phyloP scores from a whole-genome alignment of 2,888 invertebrate genomes.

The Amblyjoppa fuscipennis region DNA sequence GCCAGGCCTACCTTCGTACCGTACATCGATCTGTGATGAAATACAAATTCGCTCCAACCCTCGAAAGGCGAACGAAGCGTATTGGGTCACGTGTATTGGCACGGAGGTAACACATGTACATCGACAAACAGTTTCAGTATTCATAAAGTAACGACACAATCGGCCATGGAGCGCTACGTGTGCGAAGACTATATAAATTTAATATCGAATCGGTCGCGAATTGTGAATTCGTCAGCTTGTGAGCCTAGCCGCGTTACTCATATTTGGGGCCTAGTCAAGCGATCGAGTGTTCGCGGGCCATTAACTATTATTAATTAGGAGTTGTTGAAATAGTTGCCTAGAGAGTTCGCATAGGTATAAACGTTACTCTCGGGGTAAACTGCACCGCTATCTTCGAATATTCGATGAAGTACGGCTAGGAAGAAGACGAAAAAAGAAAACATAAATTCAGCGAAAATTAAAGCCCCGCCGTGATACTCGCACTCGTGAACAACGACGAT shows the following conservation, averaged over 20 bases:
- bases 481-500: not conserved
- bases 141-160: slow-evolving; percentile 71
- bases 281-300: slow-evolving; percentile 53
- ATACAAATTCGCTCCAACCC: slow-evolving; percentile 30
- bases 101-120: slow-evolving; percentile 72
- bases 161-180: slow-evolving; percentile 7
- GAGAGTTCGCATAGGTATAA: slow-evolving; percentile 19
- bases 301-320: slow-evolving; percentile 55
- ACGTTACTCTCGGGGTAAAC: slow-evolving; percentile 34
- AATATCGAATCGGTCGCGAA: not conserved
- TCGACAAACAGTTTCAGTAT: slow-evolving; percentile 70
- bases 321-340: slow-evolving; percentile 55
- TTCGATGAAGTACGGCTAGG: not conserved
- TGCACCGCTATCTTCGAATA: not conserved
- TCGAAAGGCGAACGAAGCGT: slow-evolving; percentile 14
- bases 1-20: slow-evolving; percentile 86
- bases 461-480: not conserved
- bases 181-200: slow-evolving; percentile 10
- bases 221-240: slow-evolving; percentile 20
- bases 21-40: slow-evolving; percentile 80
- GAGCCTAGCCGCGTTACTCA: slow-evolving; percentile 46
- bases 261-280: slow-evolving; percentile 63
- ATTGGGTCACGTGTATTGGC: slow-evolving; percentile 72
- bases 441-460: not conserved
- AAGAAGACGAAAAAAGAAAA: not conserved